Percentiles rank a stretch among this genome's conserved stretches.
Evolutionary conservation across 2,888 invertebrate species (phyloP).

Genomic region (Spialia ferax): DNA sequence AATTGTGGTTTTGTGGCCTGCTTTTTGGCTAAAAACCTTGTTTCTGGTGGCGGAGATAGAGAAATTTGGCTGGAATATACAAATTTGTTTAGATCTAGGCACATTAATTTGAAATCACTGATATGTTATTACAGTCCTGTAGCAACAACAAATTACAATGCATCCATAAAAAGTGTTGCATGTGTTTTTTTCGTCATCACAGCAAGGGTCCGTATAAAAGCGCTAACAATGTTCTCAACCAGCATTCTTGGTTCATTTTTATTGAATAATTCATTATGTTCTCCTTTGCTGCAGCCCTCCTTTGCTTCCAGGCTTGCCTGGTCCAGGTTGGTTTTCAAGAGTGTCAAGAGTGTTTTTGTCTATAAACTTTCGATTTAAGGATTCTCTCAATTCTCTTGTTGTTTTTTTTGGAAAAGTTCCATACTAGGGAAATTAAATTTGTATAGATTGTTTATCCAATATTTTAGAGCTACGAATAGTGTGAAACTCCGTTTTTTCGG

Average conservation of each 20-base stretch:
- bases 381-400: too few relatives aligned
- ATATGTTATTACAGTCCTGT: not conserved
- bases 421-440: too few relatives aligned
- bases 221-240: not conserved
- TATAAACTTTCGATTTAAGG: too few relatives aligned
- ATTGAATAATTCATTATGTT: not conserved
- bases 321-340: not conserved
- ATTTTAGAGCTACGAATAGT: too few relatives aligned
- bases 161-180: not conserved
- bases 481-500: too few relatives aligned
- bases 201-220: not conserved
- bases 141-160: not conserved
- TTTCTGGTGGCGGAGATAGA: not conserved
- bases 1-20: not conserved
- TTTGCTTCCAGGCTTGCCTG: not conserved
- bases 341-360: too few relatives aligned
- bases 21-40: not conserved
- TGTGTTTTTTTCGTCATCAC: not conserved
- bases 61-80: not conserved
- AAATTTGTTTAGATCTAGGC: not conserved
- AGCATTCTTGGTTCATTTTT: not conserved
- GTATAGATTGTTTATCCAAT: too few relatives aligned
- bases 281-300: not conserved
- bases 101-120: not conserved
- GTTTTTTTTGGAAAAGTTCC: too few relatives aligned